Percentiles rank a stretch among this genome's conserved stretches.
These are phyloP conservation scores for Diachasmimorpha longicaudata DNA, from an alignment of 1,140 invertebrate genomes.

Conservation along the genomic window DNA sequence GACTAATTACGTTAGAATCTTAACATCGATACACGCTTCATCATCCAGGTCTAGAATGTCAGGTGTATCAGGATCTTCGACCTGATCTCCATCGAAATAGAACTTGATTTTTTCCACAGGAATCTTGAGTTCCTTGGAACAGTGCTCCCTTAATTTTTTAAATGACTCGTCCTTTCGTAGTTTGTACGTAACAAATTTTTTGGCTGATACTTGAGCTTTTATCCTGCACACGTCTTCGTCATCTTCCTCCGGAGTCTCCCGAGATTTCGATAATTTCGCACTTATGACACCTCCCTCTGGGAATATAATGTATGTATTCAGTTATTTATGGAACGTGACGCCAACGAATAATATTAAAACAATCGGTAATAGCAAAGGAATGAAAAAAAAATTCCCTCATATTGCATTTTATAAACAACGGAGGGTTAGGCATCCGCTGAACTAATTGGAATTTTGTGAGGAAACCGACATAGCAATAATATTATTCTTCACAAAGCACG, in stretches of 20 bases:
- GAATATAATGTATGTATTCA: slow-evolving; percentile 9
- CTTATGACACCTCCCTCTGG: slow-evolving; percentile 51
- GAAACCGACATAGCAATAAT: background rate
- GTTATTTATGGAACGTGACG: too few relatives aligned
- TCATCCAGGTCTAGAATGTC: slow-evolving; percentile 53
- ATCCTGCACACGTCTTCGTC: slow-evolving; percentile 41
- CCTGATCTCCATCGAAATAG: slow-evolving; percentile 55
- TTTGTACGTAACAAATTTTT: slow-evolving; percentile 36
- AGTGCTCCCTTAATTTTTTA: slow-evolving; percentile 35
- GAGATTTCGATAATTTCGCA: slow-evolving; percentile 17
- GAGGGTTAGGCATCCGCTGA: too few relatives aligned
- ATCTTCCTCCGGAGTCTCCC: background rate
- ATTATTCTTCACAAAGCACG: background rate
- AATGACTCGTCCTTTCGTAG: slow-evolving; percentile 44
- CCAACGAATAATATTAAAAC: too few relatives aligned
- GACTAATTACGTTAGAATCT: slow-evolving; percentile 20
- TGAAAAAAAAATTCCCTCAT: too few relatives aligned
- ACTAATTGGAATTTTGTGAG: background rate
- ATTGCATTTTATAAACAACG: too few relatives aligned
- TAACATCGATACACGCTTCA: slow-evolving; percentile 55
- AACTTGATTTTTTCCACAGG: slow-evolving; percentile 47
- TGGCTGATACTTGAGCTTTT: slow-evolving; percentile 49
- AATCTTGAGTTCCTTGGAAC: slow-evolving; percentile 41
- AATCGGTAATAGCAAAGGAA: too few relatives aligned
- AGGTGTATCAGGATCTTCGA: slow-evolving; percentile 47